Evolutionary conservation across 2,888 invertebrate genomes (phyloP), one percentile per base, ranked within the genome.

Genomic region (Odontothrips loti): DNA sequence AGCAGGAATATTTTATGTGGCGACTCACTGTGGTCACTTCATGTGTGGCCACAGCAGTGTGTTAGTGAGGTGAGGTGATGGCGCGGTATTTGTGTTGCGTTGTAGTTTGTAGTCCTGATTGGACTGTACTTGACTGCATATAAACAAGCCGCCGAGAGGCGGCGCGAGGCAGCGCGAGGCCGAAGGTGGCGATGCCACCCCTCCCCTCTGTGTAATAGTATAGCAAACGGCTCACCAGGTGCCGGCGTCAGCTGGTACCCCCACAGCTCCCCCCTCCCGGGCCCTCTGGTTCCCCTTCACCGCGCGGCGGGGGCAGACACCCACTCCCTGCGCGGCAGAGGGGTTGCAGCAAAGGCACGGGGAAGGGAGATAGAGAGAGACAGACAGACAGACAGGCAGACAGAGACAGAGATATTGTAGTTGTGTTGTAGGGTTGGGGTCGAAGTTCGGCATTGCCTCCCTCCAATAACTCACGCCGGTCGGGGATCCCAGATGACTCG

Each of bases 241-340:
- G 68, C 58, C 68, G 27, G 68, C 68, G 68, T 75, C 68, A 75
- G 68, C 68, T 75, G 68, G 68, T 75, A 58, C 68, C 68, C 68
- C 68, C 68, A 23, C 68, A 27, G 4, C 27, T 27, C 23, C 10
- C 68, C 68, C 27, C 68, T 75, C 68, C 68, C 58, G 34, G 34
- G 34, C 34, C 58, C 58, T 51, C 51, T 58, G 23, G 68, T 75
- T 75, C 68, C 68, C 68, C 68, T 75, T 75, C 68, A 75, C 68
- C 68, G 68, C 68, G 51, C 51, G 68, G 9, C 68, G 27, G 68
- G 68, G 23, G 23, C 20, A 58, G 58, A 17, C 58, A 4, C 20
- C 15, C 58, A 20, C 58, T 15, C 58, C 15, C 58, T 43, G 34
- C 34, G 34, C 34, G 34, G 34, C 34, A 43, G 34, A 43, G 34